Evolutionary conservation across 1,140 invertebrate genomes (phyloP).

Genomic region (Spodoptera litura): DNA sequence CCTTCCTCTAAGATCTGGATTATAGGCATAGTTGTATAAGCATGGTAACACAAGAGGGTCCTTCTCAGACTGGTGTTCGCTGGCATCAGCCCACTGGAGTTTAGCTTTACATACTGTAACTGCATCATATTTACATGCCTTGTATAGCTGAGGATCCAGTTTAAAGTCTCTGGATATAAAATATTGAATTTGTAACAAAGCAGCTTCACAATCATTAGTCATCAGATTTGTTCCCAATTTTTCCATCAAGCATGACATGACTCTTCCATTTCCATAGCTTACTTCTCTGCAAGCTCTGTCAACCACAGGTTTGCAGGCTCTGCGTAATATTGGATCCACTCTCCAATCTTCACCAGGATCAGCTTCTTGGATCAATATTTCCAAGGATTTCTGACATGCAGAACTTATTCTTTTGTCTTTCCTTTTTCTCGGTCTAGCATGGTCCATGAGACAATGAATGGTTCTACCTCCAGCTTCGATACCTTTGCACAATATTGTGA

Average conservation of each 20-base stretch:
- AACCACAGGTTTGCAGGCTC: conserved; percentile 94
- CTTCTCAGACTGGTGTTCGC: conserved; percentile 82
- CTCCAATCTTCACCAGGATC: conserved; percentile 96
- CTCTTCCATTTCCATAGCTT: conserved; percentile 89
- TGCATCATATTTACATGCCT: conserved; percentile 95
- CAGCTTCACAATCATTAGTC: conserved; percentile 95
- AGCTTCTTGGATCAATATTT: conserved; percentile 92
- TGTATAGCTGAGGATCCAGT: conserved; percentile 95
- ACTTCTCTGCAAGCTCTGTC: conserved; percentile 90
- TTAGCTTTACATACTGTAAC: conserved; percentile 92
- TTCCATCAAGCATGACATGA: conserved; percentile 97
- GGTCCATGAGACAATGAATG: conserved; percentile 98
- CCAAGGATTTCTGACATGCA: conserved; percentile 91
- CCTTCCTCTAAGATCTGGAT: conserved; percentile 89
- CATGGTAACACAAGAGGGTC: conserved; percentile 96
- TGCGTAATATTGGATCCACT: conserved; percentile 95
- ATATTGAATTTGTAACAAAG: conserved; percentile 98
- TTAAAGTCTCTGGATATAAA: conserved; percentile 98
- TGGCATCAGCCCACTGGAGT: conserved; percentile 91
- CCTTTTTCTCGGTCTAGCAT: conserved; percentile 89
- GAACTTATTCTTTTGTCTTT: conserved; percentile 88
- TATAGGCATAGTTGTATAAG: conserved; percentile 95
- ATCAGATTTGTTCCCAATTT: conserved; percentile 94
- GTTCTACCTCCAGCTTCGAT: conserved; percentile 94
- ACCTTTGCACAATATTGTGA: conserved; percentile 90